A percentile compares a stretch with the other conserved stretches of the same genome.
These are phyloP conservation scores for Ellobium chinense DNA, from an alignment of 2,888 invertebrate species.

Conservation along the genomic window DNA sequence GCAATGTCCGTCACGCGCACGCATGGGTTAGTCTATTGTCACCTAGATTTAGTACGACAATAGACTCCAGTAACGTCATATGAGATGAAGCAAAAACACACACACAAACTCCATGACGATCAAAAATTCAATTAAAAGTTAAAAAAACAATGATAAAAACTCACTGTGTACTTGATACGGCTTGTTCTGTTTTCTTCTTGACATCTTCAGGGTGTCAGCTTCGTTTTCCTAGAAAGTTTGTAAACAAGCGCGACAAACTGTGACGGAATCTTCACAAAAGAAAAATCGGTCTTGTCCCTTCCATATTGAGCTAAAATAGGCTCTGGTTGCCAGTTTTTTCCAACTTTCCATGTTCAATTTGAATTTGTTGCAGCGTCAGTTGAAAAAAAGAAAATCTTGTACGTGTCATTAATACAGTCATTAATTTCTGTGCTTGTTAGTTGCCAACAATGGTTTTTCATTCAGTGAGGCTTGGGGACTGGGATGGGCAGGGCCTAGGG, in stretches of 20 bases:
- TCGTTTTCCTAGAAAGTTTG: background rate
- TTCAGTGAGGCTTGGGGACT: too few relatives aligned
- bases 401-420: too few relatives aligned
- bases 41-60: background rate
- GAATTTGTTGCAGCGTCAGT: too few relatives aligned
- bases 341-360: too few relatives aligned
- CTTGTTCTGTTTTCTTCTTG: constrained; percentile 72
- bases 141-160: constrained; percentile 41
- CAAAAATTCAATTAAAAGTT: constrained; percentile 25
- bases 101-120: background rate
- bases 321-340: background rate
- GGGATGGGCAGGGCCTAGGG: too few relatives aligned
- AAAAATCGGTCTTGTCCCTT: constrained; percentile 9
- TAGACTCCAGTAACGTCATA: background rate
- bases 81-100: background rate
- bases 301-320: background rate
- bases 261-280: constrained; percentile 9
- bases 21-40: background rate
- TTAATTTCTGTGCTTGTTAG: too few relatives aligned
- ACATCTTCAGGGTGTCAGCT: constrained; percentile 56
- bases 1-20: background rate
- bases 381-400: too few relatives aligned
- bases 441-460: too few relatives aligned
- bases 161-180: constrained; percentile 69
- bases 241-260: constrained; percentile 31